These are phyloP conservation scores for Podarcis lilfordi DNA, from an alignment of 2,797 vertebrate species.

Conservation along the genomic window DNA sequence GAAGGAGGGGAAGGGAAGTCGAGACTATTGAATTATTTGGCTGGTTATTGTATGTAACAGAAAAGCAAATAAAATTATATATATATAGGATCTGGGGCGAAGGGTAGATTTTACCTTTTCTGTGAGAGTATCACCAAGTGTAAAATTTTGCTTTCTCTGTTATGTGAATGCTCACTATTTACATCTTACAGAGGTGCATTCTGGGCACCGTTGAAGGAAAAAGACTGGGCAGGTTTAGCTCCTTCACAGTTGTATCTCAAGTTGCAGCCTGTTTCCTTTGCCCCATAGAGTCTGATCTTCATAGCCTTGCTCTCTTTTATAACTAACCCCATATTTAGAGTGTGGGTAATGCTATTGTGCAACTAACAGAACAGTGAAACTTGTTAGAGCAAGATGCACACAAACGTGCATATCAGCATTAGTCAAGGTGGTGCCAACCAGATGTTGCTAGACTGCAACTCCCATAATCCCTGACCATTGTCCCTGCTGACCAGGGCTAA, in stretches of 20 bases:
- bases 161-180: not conserved
- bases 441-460: too few relatives aligned
- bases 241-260: too few relatives aligned
- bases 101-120: not conserved
- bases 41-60: too few relatives aligned
- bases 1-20: too few relatives aligned
- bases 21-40: too few relatives aligned
- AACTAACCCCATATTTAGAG: not conserved
- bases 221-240: not conserved
- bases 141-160: not conserved
- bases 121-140: not conserved
- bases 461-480: too few relatives aligned
- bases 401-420: not conserved
- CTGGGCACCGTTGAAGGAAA: not conserved
- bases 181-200: not conserved
- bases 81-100: too few relatives aligned
- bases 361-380: not conserved
- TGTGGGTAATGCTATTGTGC: not conserved
- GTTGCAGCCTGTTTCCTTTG: too few relatives aligned
- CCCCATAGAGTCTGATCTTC: not conserved
- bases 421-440: too few relatives aligned
- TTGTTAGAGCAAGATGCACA: not conserved
- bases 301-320: not conserved
- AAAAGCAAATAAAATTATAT: too few relatives aligned
- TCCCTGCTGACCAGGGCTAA: too few relatives aligned